Evolutionary conservation across 1,140 invertebrate genomes (phyloP).

Genomic region (Lordiphosa mommai): DNA sequence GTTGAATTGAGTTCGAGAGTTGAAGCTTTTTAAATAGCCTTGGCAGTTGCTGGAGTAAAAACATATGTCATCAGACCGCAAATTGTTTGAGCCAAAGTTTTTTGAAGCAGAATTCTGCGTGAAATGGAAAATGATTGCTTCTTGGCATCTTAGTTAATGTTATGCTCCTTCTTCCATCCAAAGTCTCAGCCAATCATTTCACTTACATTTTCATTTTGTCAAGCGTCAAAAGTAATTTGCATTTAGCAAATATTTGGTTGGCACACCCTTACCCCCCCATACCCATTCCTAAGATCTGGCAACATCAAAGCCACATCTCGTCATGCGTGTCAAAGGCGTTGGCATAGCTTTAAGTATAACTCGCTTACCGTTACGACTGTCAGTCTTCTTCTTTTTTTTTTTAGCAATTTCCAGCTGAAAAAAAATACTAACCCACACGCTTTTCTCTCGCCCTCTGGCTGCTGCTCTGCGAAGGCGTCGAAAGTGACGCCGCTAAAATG

Average conservation of each 20-base stretch:
- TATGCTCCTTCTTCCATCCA: no score
- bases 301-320: constrained; percentile 60
- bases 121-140: no score
- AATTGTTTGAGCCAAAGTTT: constrained; percentile 27
- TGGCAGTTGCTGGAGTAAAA: constrained; percentile 52
- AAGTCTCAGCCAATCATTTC: constrained; percentile 54
- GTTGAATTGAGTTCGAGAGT: constrained; percentile 40
- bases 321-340: constrained; percentile 71
- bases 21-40: constrained; percentile 58
- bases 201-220: constrained; percentile 52
- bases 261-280: constrained; percentile 1
- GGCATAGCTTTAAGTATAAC: constrained; percentile 68
- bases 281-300: constrained; percentile 6
- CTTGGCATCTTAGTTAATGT: no score
- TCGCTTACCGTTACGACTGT: constrained; percentile 42
- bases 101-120: no score
- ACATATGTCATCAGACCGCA: constrained; percentile 32
- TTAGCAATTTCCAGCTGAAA: not conserved
- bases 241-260: constrained; percentile 68
- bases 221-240: constrained; percentile 74
- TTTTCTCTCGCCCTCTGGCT: constrained; percentile 26
- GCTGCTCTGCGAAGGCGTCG: constrained; percentile 25
- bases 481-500: constrained; percentile 50
- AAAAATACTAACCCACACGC: constrained; percentile 3
- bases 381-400: constrained; percentile 16